A percentile compares a stretch with the other conserved stretches of the same genome.
Conservation (phyloP, 2,797 vertebrate genomes). For the Melopsittacus undulatus region DNA sequence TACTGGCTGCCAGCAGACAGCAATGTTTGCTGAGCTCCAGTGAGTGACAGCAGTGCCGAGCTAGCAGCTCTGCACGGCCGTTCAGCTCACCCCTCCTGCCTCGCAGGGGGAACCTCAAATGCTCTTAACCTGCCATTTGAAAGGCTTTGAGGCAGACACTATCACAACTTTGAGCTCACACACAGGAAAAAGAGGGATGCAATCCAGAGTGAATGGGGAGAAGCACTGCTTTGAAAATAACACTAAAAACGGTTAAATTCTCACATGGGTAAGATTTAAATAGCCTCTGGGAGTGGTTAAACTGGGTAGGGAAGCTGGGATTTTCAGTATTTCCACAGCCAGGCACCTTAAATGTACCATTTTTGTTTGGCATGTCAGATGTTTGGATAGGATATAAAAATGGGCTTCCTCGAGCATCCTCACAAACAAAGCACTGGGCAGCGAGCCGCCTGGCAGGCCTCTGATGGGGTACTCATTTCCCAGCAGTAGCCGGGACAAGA, state of each 20-base stretch:
- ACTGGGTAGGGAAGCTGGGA: background rate
- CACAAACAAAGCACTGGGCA: background rate
- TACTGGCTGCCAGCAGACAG: background rate
- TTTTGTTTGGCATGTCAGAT: background rate
- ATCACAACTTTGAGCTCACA: background rate
- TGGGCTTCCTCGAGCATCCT: background rate
- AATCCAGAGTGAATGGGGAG: background rate
- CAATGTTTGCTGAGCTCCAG: slow-evolving; percentile 24
- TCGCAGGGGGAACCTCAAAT: background rate
- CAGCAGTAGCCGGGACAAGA: slow-evolving; percentile 41
- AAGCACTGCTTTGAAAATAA: background rate
- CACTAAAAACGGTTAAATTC: background rate
- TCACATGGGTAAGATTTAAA: background rate
- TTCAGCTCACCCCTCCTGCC: background rate
- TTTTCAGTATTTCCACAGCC: slow-evolving; percentile 14
- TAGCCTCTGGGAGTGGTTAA: slow-evolving; percentile 8
- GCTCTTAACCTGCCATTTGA: background rate
- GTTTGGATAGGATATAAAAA: background rate
- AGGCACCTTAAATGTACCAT: slow-evolving; percentile 10
- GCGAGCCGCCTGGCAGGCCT: background rate
- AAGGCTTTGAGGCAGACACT: background rate
- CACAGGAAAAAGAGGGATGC: background rate
- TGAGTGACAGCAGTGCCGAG: fast-evolving
- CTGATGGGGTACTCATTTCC: background rate
- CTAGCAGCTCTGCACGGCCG: background rate